Evolutionary conservation across 1,140 invertebrate species (phyloP).

Genomic region (Tetramorium parvispinum): DNA sequence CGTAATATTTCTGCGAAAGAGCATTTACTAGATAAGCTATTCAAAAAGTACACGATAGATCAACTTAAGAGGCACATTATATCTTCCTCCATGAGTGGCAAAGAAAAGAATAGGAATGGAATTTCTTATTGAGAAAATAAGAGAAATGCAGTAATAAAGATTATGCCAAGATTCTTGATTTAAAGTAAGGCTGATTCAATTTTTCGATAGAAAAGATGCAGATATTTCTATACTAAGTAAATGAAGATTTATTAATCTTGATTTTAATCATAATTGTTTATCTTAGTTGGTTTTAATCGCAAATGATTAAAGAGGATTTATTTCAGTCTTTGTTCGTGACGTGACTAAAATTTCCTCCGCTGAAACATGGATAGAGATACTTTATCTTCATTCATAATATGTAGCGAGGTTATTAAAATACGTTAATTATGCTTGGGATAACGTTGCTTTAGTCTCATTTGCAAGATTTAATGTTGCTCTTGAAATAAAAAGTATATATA

Average conservation of each 20-base stretch:
- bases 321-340: conserved; percentile 37
- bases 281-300: conserved; percentile 17
- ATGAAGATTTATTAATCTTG: background rate
- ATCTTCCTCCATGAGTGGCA: background rate
- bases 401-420: conserved; percentile 28
- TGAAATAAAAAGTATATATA: background rate
- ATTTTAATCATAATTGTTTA: conserved; percentile 39
- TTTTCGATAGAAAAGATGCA: conserved; percentile 44
- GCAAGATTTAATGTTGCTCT: conserved; percentile 32
- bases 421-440: conserved; percentile 40
- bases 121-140: conserved; percentile 45
- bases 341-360: conserved; percentile 23
- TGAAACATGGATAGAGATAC: conserved; percentile 22
- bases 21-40: conserved; percentile 29
- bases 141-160: conserved; percentile 34
- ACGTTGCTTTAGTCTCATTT: conserved; percentile 13
- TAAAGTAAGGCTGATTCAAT: conserved; percentile 45
- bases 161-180: conserved; percentile 49
- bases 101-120: background rate
- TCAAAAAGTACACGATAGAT: conserved; percentile 53
- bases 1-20: conserved; percentile 1
- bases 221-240: conserved; percentile 15
- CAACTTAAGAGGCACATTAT: conserved; percentile 45
- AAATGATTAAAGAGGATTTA: conserved; percentile 45
- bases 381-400: conserved; percentile 44